These are phyloP conservation scores for Trididemnum miniatum DNA, from an alignment of 23 tunicate species.

Conservation along the genomic window DNA sequence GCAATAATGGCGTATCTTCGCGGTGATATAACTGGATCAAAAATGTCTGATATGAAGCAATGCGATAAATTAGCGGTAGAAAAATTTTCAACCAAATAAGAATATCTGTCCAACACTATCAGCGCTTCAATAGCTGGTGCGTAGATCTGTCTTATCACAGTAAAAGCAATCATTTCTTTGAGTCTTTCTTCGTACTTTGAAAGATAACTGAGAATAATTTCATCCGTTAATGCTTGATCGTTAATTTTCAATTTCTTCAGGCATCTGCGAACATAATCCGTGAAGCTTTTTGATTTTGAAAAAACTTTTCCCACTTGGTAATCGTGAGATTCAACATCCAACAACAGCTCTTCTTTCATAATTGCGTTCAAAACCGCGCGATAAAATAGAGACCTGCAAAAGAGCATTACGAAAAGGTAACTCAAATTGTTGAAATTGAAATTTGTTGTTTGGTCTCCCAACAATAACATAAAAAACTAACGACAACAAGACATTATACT, in stretches of 20 bases:
- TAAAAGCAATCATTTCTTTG: slow-evolving; percentile 65
- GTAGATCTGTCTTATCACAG: slow-evolving; percentile 56
- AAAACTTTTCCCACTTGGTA: slow-evolving; percentile 66
- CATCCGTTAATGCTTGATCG: slow-evolving; percentile 30
- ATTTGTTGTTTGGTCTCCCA: no score
- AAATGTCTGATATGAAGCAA: slow-evolving; percentile 49
- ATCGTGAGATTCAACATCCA: slow-evolving; percentile 40
- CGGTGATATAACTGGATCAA: slow-evolving; percentile 75
- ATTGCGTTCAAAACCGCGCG: slow-evolving; percentile 67
- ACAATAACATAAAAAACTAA: no score
- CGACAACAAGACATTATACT: no score
- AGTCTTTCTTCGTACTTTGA: slow-evolving; percentile 19
- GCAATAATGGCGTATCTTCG: slow-evolving; percentile 76
- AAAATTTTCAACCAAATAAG: slow-evolving; percentile 46
- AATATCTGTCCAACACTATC: slow-evolving; percentile 62
- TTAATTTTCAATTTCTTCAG: slow-evolving; percentile 46
- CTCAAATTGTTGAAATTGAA: neutral
- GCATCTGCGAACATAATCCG: slow-evolving; percentile 63
- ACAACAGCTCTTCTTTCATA: slow-evolving; percentile 41
- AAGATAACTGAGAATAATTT: slow-evolving; percentile 26
- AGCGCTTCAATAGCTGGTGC: slow-evolving; percentile 84
- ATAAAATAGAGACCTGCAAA: slow-evolving; percentile 72
- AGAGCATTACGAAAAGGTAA: neutral
- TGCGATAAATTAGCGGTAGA: neutral
- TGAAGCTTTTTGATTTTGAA: slow-evolving; percentile 64